A percentile compares a stretch with the other conserved stretches of the same genome.
Evolutionary conservation across 2,113 vertebrate genomes (phyloP).

Genomic region (Thalassoma bifasciatum): DNA sequence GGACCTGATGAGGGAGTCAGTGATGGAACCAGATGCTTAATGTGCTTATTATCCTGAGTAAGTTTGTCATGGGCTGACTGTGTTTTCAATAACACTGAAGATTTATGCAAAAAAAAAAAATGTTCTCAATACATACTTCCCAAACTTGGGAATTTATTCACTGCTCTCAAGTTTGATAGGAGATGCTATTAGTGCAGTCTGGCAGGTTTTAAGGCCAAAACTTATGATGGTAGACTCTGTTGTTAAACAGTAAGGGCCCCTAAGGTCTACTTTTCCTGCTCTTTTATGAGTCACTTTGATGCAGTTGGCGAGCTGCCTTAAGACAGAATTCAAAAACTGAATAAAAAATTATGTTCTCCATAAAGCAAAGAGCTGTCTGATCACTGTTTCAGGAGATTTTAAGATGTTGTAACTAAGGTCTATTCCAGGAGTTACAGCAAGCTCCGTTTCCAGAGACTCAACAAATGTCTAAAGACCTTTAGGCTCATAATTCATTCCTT

Average conservation of each 20-base stretch:
- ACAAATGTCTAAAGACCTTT: too few relatives aligned
- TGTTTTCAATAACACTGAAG: too few relatives aligned
- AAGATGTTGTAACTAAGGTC: background rate
- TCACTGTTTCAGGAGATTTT: background rate
- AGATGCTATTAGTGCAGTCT: slow-evolving; percentile 15
- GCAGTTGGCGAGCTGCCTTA: background rate
- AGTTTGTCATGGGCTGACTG: background rate
- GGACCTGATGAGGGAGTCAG: slow-evolving; percentile 26
- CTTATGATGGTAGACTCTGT: slow-evolving; percentile 4
- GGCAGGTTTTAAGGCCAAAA: background rate
- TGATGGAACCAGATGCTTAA: slow-evolving; percentile 25
- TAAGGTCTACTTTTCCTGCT: slow-evolving; percentile 7
- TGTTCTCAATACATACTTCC: background rate
- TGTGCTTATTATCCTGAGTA: slow-evolving; percentile 21
- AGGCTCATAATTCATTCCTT: too few relatives aligned
- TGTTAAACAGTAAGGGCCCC: slow-evolving; percentile 2
- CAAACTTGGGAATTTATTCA: background rate
- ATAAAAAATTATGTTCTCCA: background rate
- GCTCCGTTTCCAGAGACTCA: too few relatives aligned
- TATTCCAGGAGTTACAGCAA: too few relatives aligned
- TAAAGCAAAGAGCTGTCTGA: background rate
- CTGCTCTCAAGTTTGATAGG: background rate
- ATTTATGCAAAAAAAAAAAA: too few relatives aligned
- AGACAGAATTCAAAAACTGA: slow-evolving; percentile 5
- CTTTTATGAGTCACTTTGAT: slow-evolving; percentile 40